phyloP scores from a whole-genome alignment of 1,140 invertebrate genomes.

The Drosophila lacteicornis region DNA sequence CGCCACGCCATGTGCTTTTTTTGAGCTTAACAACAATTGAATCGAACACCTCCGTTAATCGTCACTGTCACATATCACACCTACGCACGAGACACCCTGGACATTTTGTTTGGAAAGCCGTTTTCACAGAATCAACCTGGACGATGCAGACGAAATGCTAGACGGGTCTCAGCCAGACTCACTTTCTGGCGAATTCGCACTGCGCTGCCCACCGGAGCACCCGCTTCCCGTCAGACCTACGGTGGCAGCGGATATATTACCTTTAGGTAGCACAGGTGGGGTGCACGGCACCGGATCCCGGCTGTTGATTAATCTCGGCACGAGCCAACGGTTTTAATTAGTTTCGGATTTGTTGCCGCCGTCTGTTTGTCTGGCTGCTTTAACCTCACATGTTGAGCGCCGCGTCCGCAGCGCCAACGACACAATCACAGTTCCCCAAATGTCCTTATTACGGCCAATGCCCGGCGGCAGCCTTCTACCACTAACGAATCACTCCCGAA shows the following conservation, averaged over 20 bases:
- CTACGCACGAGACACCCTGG: background rate
- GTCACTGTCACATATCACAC: constrained; percentile 61
- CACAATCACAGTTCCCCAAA: constrained; percentile 34
- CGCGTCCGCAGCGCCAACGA: constrained; percentile 66
- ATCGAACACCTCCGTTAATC: constrained; percentile 30
- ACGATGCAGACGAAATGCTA: constrained; percentile 16
- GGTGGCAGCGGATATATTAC: constrained; percentile 38
- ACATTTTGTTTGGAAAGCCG: constrained; percentile 67
- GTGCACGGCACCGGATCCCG: constrained; percentile 6
- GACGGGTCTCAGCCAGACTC: background rate
- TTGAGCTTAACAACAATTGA: constrained; percentile 57
- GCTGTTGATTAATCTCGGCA: constrained; percentile 7
- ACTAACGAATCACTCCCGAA: constrained; percentile 8
- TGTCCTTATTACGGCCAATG: background rate
- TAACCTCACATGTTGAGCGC: constrained; percentile 83
- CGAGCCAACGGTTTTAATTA: constrained; percentile 19
- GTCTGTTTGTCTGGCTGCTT: constrained; percentile 70
- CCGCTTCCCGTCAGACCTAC: background rate
- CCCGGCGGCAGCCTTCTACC: background rate
- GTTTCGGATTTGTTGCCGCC: constrained; percentile 53
- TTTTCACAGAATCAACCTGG: constrained; percentile 25
- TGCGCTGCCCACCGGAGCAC: constrained; percentile 19
- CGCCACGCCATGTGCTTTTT: constrained; percentile 58
- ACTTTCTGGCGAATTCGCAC: constrained; percentile 29
- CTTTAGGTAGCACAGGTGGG: constrained; percentile 23